Base-by-base conservation (phyloP, 2,113 vertebrate species). In the Pundamilia nyererei region DNA sequence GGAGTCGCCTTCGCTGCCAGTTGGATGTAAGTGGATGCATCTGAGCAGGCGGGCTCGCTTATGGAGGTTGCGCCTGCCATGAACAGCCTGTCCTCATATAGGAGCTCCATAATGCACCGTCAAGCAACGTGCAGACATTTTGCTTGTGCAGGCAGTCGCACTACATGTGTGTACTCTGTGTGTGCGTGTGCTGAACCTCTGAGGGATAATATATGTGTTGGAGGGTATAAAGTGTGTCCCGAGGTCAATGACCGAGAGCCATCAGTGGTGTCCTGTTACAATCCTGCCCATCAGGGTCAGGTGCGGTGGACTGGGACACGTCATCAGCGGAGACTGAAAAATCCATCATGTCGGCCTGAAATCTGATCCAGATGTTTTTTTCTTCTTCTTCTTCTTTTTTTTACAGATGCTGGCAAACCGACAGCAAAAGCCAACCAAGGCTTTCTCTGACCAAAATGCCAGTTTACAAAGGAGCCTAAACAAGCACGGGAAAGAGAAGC, bases 191-290 rank as follows among this genome's bases (percentile, higher is more conserved):
- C 60, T 51, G 58, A 70, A 29, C 13, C 84, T 84, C 87, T 77
- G 2, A 82, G 62, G 86, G 82, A 89, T 89, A 81, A 89, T 90
- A 60, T 86, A 89, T 90, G 85, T 88, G 82, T 85, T 77, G 77
- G 83, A 79, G 80, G 79, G 55, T 83, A 88, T 56, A 83, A 79
- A 79, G 85, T 84, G 79, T 88, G 81, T 90, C 72, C 89, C 12
- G 79, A 87, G 92, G 93, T 95, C 94, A 95, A 87, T 89, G 92
- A 88, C 90, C 85, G 86, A 75, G 89, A 72, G 82, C 77, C 60
- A 68, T 91, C 80, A 87, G 80, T 31, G 82, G 92, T 91, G 93
- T 95, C 82, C 14, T 9, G 82, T 93, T 95, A 92, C 91, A 19
- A 62, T 80, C 68, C 86, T 31, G 24, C 58, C 87, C 88, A 70